A percentile compares a stretch with the other conserved stretches of the same genome.
Evolutionary conservation across 1,140 invertebrate species (phyloP).

Genomic region (Gryon sp.): DNA sequence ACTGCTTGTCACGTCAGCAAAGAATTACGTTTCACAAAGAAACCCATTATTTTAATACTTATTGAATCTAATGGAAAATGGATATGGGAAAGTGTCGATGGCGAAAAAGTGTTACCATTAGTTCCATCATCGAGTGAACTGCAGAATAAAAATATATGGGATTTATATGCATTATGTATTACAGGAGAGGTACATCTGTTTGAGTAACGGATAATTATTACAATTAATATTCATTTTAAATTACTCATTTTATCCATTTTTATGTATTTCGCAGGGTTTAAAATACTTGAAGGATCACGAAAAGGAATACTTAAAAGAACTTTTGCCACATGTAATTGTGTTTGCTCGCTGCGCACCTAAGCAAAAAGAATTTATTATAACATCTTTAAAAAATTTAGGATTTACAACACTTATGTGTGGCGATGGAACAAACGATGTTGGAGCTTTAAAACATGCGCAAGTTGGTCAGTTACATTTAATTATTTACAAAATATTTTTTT

Average conservation of each 20-base stretch:
- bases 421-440: slow-evolving; percentile 99
- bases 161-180: slow-evolving; percentile 92
- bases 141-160: slow-evolving; percentile 80
- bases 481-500: not conserved
- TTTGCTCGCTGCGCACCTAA: slow-evolving; percentile 97
- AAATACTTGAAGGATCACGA: slow-evolving; percentile 85
- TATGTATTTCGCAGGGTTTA: slow-evolving; percentile 86
- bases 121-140: slow-evolving; percentile 76
- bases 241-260: not conserved
- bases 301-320: slow-evolving; percentile 82
- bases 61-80: slow-evolving; percentile 80
- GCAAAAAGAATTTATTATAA: slow-evolving; percentile 97
- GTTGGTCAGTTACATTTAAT: slow-evolving; percentile 83
- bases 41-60: slow-evolving; percentile 87
- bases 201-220: too few species aligned
- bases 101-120: slow-evolving; percentile 83
- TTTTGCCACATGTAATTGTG: slow-evolving; percentile 92
- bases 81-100: slow-evolving; percentile 92
- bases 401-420: slow-evolving; percentile 98
- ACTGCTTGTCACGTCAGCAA: slow-evolving; percentile 99
- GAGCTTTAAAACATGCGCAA: slow-evolving; percentile 99
- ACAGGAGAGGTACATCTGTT: slow-evolving; percentile 95
- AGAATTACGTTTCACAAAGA: slow-evolving; percentile 93
- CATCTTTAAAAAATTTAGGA: slow-evolving; percentile 92
- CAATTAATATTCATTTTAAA: too few species aligned